Percentiles rank a stretch among this genome's conserved stretches.
These are phyloP conservation scores for Drosophila anomalata DNA, from an alignment of 2,888 invertebrate species.

Conservation along the genomic window DNA sequence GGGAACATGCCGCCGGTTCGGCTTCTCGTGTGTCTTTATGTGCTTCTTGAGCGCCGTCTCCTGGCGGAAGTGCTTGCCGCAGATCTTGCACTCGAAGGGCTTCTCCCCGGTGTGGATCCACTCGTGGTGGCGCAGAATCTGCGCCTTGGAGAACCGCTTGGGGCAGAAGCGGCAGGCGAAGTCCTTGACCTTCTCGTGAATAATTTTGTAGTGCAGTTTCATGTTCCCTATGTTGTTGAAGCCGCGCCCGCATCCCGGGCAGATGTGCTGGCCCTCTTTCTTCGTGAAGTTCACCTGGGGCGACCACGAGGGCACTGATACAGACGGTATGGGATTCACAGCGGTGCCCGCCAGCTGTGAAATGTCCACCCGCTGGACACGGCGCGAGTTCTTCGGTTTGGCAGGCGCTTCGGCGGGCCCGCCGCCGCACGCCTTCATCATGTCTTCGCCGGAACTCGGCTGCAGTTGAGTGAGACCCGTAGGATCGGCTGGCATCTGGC, in stretches of 20 bases:
- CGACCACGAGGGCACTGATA: slow-evolving; percentile 81
- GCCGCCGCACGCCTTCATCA: slow-evolving; percentile 76
- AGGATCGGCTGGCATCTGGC: slow-evolving; percentile 36
- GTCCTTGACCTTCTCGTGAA: slow-evolving; percentile 82
- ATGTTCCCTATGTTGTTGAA: slow-evolving; percentile 82
- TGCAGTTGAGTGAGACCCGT: slow-evolving; percentile 31
- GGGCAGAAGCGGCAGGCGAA: slow-evolving; percentile 82
- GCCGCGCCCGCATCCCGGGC: slow-evolving; percentile 81
- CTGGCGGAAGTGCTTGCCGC: slow-evolving; percentile 82
- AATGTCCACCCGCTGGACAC: slow-evolving; percentile 80
- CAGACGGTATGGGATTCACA: slow-evolving; percentile 81
- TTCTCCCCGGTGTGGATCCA: slow-evolving; percentile 83
- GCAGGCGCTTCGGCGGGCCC: slow-evolving; percentile 55
- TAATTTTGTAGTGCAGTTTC: slow-evolving; percentile 81
- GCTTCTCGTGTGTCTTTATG: slow-evolving; percentile 80
- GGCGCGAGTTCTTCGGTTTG: slow-evolving; percentile 80
- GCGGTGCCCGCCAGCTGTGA: slow-evolving; percentile 79
- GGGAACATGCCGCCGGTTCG: slow-evolving; percentile 62
- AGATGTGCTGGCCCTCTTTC: slow-evolving; percentile 82
- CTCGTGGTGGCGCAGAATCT: slow-evolving; percentile 82
- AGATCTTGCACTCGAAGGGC: slow-evolving; percentile 81
- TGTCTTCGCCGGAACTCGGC: slow-evolving; percentile 68
- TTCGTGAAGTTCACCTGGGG: slow-evolving; percentile 83
- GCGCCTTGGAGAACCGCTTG: slow-evolving; percentile 82
- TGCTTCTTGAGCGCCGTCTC: slow-evolving; percentile 81